Evolutionary conservation across 2,113 vertebrate species (phyloP).

Genomic region (Ophthalmolycus amberensis): DNA sequence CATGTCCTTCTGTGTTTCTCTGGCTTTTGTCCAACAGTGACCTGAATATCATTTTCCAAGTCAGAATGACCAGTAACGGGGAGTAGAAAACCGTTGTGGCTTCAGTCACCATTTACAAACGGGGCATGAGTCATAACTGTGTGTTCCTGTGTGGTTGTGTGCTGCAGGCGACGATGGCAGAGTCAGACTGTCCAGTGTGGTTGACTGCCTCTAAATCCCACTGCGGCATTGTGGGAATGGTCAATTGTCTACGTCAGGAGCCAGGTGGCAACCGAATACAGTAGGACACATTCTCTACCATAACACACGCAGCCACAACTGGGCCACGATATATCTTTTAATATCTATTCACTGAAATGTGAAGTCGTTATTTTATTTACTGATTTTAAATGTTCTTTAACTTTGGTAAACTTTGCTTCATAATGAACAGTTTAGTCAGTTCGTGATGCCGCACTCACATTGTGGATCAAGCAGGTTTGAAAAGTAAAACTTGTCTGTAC

Average conservation of each 20-base stretch:
- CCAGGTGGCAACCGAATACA: slow-evolving; percentile 90
- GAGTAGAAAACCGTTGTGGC: too few relatives aligned
- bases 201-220: slow-evolving; percentile 85
- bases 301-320: not conserved
- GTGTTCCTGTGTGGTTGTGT: slow-evolving; percentile 23
- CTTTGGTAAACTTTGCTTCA: not conserved
- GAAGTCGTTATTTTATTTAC: not conserved
- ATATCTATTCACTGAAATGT: not conserved
- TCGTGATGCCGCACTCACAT: not conserved
- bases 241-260: slow-evolving; percentile 95
- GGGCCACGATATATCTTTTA: too few relatives aligned
- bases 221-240: slow-evolving; percentile 93
- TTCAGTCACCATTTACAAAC: not conserved
- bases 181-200: slow-evolving; percentile 86
- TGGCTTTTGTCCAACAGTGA: not conserved
- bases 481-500: not conserved
- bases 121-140: not conserved
- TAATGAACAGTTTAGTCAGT: not conserved
- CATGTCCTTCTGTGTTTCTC: not conserved
- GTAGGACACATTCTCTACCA: slow-evolving; percentile 65
- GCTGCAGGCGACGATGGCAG: slow-evolving; percentile 78
- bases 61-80: not conserved
- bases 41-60: not conserved
- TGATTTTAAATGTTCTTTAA: not conserved
- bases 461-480: not conserved